Conservation (phyloP, 1,140 invertebrate species). For the Bombus polaris region DNA sequence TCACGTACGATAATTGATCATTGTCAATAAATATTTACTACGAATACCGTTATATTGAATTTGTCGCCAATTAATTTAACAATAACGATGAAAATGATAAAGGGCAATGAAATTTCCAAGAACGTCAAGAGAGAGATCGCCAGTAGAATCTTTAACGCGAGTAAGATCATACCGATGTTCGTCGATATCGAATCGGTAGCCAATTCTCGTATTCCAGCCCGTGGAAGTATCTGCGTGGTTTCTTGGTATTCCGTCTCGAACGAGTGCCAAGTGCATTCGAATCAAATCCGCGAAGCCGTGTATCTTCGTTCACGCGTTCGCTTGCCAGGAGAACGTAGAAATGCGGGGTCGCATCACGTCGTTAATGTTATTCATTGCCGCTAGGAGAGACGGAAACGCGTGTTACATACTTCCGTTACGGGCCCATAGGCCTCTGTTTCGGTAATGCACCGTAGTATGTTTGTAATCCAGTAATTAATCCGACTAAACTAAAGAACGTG, state of each 20-base stretch:
- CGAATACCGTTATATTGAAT: not conserved
- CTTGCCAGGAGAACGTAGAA: conserved; percentile 18
- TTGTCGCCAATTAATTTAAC: not conserved
- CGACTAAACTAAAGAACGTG: no score
- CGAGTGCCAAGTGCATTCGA: conserved; percentile 58
- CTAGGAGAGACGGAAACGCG: conserved; percentile 34
- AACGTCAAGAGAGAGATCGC: not conserved
- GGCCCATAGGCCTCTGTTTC: not conserved
- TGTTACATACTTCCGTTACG: conserved; percentile 28
- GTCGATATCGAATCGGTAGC: conserved; percentile 42
- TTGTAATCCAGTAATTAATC: not conserved
- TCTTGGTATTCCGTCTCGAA: conserved; percentile 61
- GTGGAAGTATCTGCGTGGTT: conserved; percentile 29
- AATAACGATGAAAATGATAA: not conserved
- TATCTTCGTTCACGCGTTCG: conserved; percentile 21
- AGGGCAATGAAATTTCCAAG: not conserved
- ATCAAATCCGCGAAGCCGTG: conserved; percentile 47
- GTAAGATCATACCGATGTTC: not conserved
- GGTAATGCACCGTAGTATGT: not conserved
- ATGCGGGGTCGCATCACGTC: conserved; percentile 4
- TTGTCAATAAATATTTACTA: not conserved
- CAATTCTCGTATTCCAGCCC: conserved; percentile 21
- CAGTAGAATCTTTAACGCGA: conserved; percentile 17
- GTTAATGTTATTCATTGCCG: conserved; percentile 37
- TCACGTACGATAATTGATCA: not conserved